Percentiles rank a stretch among this genome's conserved stretches.
Evolutionary conservation across 2,797 vertebrate species (phyloP).

Genomic region (Eospalax fontanierii): DNA sequence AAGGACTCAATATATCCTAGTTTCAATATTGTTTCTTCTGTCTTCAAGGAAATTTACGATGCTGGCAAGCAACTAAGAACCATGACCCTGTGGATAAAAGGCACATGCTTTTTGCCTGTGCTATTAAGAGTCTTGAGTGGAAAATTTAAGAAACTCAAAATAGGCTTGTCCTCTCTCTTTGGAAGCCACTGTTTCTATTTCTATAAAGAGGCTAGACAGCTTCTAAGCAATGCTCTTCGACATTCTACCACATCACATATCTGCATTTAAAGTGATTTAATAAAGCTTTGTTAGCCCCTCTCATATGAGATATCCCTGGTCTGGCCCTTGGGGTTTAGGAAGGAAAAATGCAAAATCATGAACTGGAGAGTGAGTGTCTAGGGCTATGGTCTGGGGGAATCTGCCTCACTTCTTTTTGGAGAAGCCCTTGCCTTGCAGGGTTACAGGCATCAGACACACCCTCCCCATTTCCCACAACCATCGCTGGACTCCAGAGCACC

Average conservation of each 20-base stretch:
- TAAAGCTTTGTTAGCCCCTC: background rate
- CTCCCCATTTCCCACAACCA: background rate
- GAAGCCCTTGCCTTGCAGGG: background rate
- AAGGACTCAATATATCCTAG: background rate
- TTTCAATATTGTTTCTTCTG: conserved; percentile 31
- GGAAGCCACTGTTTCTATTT: background rate
- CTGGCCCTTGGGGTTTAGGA: background rate
- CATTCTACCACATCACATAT: background rate
- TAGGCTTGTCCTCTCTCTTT: conserved; percentile 6
- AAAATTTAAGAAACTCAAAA: conserved; percentile 39
- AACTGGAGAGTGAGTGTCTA: background rate
- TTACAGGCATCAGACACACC: background rate
- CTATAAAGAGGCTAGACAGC: background rate
- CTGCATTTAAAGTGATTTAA: background rate
- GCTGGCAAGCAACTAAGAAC: background rate
- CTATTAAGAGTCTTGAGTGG: background rate
- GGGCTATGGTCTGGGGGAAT: background rate
- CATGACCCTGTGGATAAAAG: conserved; percentile 3
- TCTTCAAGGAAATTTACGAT: background rate
- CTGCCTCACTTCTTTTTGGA: background rate
- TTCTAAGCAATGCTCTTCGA: background rate
- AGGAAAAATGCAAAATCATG: background rate
- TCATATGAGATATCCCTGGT: background rate
- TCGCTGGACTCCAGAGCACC: background rate
- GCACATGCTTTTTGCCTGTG: conserved; percentile 25